Base-by-base conservation (phyloP, 2,113 vertebrate genomes). In the Amphiprion percula region DNA sequence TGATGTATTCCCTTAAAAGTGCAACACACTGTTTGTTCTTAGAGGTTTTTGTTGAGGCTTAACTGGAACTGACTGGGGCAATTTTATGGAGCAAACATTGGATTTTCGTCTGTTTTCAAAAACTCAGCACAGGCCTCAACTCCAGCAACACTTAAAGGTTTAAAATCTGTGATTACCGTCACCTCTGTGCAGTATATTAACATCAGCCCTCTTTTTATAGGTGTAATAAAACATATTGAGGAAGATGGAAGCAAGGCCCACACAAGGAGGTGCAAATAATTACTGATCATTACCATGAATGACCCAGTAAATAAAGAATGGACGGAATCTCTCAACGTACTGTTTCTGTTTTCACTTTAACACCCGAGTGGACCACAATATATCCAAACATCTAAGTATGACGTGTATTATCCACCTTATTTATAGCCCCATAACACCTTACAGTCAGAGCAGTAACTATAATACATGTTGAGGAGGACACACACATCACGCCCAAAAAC, bases 21-120 rank as follows among this genome's bases (percentile, higher is more conserved):
- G 19, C 21, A 78, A 74, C 46, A 14, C 33, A 26, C 46, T 63
- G 24, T 67, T 70, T 69, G n/a, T 52, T 64, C 4, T 0, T 0
- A 59, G n/a, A 50, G 9, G 37, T 28, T 64, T 77, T 83, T 69
- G 49, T 64, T 77, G 47, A 41, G 61, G 14, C 10, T 74, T 53
- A 39, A 53, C 15, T 50, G 17, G 10, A 73, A 74, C 50, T 56
- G 46, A 53, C 44, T 47, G 58, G 10, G 49, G 17, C 0, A 10
- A 10, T 53, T 82, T 79, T 53, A 70, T 52, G 58, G 56, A 72
- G 52, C 30, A 62, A 68, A 37, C 30, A 68, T 12, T 54, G 21
- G 16, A 5, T 63, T 69, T 76, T 26, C 4, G 26, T 61, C 50
- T 30, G 11, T 21, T 21, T 67, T 54, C 15, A 60, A n/a, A 16